A percentile compares a stretch with the other conserved stretches of the same genome.
Conservation (phyloP, 2,797 vertebrate genomes). For the Synanceia verrucosa region DNA sequence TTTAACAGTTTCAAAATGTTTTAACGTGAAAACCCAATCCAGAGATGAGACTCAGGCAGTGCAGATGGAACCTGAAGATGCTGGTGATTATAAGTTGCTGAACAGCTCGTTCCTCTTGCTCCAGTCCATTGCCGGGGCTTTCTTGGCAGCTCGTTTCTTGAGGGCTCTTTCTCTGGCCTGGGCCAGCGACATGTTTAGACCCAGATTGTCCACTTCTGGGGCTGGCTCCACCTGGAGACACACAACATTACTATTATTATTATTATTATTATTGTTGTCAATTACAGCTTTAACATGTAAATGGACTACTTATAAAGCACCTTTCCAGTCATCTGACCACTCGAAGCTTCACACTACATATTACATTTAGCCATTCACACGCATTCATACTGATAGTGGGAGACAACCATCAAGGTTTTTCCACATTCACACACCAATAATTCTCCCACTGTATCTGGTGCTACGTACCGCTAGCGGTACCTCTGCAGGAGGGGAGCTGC, state of each 20-base stretch:
- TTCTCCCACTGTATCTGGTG: too few relatives aligned
- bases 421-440: too few relatives aligned
- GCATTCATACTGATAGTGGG: too few relatives aligned
- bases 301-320: too few relatives aligned
- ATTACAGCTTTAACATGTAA: too few relatives aligned
- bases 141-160: slow-evolving; percentile 91
- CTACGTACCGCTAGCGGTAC: too few relatives aligned
- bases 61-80: background rate
- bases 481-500: slow-evolving; percentile 14
- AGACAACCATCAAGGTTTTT: too few relatives aligned
- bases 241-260: too few relatives aligned
- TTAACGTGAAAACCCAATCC: background rate
- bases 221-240: slow-evolving; percentile 28
- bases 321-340: too few relatives aligned
- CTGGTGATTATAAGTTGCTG: slow-evolving; percentile 90
- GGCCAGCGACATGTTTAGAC: slow-evolving; percentile 87
- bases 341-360: too few relatives aligned
- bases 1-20: slow-evolving; percentile 31
- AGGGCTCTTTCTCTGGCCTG: slow-evolving; percentile 91
- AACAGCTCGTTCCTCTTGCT: slow-evolving; percentile 98
- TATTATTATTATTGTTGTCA: too few relatives aligned
- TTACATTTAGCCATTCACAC: too few relatives aligned
- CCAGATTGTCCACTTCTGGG: slow-evolving; percentile 35
- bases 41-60: background rate
- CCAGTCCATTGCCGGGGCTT: slow-evolving; percentile 96